A percentile compares a stretch with the other conserved stretches of the same genome.
These are phyloP conservation scores for Eurois occulta DNA, from an alignment of 2,888 invertebrate species.

Conservation along the genomic window DNA sequence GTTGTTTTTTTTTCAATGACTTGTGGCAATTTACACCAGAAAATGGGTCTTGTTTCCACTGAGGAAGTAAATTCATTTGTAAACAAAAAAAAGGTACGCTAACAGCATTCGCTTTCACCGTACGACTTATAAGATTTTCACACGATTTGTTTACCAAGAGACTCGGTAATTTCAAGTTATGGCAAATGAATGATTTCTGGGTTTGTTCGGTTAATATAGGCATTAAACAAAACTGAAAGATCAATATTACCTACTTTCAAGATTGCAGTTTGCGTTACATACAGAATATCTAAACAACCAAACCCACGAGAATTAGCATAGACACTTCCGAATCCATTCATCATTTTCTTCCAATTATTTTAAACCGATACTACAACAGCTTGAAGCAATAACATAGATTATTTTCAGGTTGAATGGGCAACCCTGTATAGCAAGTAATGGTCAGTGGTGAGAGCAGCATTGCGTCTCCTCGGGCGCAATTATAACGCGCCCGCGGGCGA, in stretches of 20 bases:
- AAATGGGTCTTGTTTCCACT: conserved; percentile 50
- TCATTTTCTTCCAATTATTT: conserved; percentile 42
- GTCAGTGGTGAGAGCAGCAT: conserved; percentile 55
- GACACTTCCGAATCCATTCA: conserved; percentile 34
- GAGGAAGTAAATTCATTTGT: conserved; percentile 45
- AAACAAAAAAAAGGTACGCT: conserved; percentile 39
- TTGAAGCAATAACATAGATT: conserved; percentile 57
- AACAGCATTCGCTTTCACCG: conserved; percentile 36
- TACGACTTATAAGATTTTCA: conserved; percentile 43
- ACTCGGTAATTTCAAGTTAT: conserved; percentile 17
- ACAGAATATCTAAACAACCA: neutral
- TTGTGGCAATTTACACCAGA: conserved; percentile 38
- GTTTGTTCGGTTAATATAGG: neutral
- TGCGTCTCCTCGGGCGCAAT: conserved; percentile 76
- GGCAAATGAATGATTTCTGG: neutral
- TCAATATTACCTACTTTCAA: neutral
- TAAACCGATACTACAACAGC: conserved; percentile 27
- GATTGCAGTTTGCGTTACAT: too few species aligned
- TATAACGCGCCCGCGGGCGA: conserved; percentile 81
- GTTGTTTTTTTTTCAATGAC: conserved; percentile 23
- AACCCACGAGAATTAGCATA: conserved; percentile 17
- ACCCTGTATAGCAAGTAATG: conserved; percentile 63
- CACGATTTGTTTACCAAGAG: conserved; percentile 31
- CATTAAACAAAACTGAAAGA: neutral
- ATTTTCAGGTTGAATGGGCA: conserved; percentile 52